These are phyloP conservation scores for Amblyjoppa fuscipennis DNA, from an alignment of 2,888 invertebrate species.

Conservation along the genomic window DNA sequence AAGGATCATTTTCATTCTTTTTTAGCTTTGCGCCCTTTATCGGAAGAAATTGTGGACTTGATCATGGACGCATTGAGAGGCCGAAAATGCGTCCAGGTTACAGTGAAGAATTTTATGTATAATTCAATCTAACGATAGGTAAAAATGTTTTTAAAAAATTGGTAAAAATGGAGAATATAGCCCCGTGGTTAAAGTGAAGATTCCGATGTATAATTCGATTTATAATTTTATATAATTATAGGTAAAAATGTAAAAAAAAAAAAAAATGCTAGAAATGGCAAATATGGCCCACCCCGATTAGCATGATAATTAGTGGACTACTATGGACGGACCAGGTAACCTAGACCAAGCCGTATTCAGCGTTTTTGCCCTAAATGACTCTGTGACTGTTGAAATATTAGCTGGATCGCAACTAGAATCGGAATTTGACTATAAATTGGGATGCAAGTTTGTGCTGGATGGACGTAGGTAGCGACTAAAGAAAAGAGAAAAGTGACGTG, in stretches of 20 bases:
- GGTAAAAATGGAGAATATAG: too few relatives aligned
- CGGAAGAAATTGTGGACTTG: neutral
- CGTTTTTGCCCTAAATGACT: neutral
- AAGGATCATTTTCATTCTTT: neutral
- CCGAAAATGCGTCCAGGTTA: neutral
- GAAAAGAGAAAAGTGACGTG: conserved; percentile 18
- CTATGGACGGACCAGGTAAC: too few relatives aligned
- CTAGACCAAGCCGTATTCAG: too few relatives aligned
- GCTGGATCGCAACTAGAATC: neutral
- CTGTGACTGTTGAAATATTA: neutral
- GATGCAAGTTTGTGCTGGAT: conserved; percentile 4
- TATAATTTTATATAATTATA: too few relatives aligned
- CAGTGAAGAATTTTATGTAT: too few relatives aligned
- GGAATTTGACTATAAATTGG: conserved; percentile 3
- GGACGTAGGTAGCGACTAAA: conserved; percentile 38
- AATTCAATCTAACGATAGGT: too few relatives aligned
- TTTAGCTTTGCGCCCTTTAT: neutral
- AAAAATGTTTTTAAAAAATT: too few relatives aligned
- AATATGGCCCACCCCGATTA: too few relatives aligned
- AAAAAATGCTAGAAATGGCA: too few relatives aligned
- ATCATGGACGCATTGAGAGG: neutral
- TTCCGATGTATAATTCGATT: neutral
- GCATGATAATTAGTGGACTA: too few relatives aligned
- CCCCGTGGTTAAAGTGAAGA: neutral
- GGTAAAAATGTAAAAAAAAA: too few relatives aligned